Evolutionary conservation across 2,113 vertebrate species (phyloP).

Genomic region (Eurypyga helias): DNA sequence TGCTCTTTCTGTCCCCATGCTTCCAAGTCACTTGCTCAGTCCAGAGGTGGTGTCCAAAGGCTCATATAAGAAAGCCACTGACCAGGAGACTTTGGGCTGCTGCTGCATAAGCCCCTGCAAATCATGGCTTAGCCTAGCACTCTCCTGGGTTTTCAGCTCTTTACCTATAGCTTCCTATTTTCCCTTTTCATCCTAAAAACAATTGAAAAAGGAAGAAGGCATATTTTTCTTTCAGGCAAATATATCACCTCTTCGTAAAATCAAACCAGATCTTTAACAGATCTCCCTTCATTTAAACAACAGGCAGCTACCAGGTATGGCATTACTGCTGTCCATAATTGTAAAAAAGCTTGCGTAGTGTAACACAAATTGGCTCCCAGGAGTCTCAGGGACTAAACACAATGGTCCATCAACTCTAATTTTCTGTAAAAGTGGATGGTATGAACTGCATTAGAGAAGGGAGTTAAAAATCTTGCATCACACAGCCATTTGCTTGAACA

Average conservation of each 20-base stretch:
- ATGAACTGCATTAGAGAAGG: not conserved
- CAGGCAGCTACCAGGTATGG: not conserved
- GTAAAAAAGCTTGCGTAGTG: not conserved
- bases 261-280: not conserved
- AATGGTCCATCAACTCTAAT: constrained; percentile 33
- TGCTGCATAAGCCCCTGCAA: not conserved
- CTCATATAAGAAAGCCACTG: rapidly evolving
- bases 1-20: not conserved
- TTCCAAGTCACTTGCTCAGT: not conserved
- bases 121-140: rapidly evolving
- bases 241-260: not conserved
- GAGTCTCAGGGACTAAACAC: not conserved
- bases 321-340: not conserved
- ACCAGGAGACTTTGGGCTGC: not conserved
- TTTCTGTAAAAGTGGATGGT: not conserved
- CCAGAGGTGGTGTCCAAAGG: rapidly evolving
- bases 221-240: not conserved
- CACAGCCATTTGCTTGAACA: not conserved
- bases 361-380: constrained; percentile 1
- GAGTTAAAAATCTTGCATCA: not conserved
- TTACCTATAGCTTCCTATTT: not conserved
- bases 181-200: not conserved
- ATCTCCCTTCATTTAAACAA: not conserved
- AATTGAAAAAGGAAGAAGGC: not conserved
- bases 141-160: not conserved